These are phyloP conservation scores for Charaxes varanes DNA, from an alignment of 1,140 invertebrate species.

Conservation along the genomic window DNA sequence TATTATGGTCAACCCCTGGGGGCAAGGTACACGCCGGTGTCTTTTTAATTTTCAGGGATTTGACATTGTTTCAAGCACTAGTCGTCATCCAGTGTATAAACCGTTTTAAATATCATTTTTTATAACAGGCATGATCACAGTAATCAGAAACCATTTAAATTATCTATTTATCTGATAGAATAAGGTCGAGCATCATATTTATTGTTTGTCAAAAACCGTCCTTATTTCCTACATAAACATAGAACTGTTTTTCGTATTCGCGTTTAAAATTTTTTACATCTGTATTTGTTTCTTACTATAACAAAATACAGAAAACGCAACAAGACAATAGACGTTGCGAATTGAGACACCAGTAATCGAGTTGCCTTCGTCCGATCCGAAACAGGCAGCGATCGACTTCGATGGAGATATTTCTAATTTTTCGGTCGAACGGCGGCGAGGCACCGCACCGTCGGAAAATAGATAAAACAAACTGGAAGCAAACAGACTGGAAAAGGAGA, in stretches of 20 bases:
- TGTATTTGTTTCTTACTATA: too few relatives aligned
- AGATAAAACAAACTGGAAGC: constrained; percentile 53
- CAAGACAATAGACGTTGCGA: constrained; percentile 18
- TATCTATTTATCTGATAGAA: too few relatives aligned
- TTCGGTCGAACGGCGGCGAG: constrained; percentile 52
- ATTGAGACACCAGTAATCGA: constrained; percentile 20
- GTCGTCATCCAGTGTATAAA: too few relatives aligned
- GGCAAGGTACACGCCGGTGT: constrained; percentile 7
- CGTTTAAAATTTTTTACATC: too few relatives aligned
- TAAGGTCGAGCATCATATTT: too few relatives aligned
- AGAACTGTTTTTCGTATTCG: too few relatives aligned
- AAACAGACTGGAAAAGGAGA: constrained; percentile 51
- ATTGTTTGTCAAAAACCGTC: too few relatives aligned
- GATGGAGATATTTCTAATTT: constrained; percentile 70
- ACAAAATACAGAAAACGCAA: constrained; percentile 5
- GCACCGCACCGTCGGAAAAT: constrained; percentile 44
- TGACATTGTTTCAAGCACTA: too few relatives aligned
- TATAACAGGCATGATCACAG: too few relatives aligned
- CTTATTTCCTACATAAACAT: too few relatives aligned
- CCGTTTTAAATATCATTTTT: too few relatives aligned
- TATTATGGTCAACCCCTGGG: constrained; percentile 6
- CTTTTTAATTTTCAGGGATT: constrained; percentile 12
- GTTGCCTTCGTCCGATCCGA: constrained; percentile 16
- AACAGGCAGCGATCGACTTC: constrained; percentile 32
- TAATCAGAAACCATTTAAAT: too few relatives aligned